Evolutionary conservation across 2,113 vertebrate genomes (phyloP).

Genomic region (Salminus brasiliensis): DNA sequence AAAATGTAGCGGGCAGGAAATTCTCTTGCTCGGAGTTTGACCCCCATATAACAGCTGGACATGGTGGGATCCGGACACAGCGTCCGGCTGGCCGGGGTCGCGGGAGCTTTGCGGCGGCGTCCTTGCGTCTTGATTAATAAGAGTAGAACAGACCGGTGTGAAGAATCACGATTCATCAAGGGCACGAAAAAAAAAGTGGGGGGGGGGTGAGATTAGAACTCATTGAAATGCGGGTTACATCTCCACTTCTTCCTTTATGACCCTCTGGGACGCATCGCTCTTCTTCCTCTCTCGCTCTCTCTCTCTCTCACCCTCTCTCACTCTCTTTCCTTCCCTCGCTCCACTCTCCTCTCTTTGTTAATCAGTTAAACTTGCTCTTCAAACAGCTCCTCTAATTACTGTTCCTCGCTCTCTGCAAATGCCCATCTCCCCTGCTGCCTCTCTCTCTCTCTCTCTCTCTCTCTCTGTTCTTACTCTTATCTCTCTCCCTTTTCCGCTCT

Average conservation of each 20-base stretch:
- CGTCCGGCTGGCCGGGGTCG: neutral
- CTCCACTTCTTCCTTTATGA: constrained; percentile 63
- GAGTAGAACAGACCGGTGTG: constrained; percentile 22
- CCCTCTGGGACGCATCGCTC: constrained; percentile 71
- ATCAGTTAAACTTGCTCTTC: constrained; percentile 86
- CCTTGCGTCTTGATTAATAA: constrained; percentile 44
- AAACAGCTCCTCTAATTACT: constrained; percentile 85
- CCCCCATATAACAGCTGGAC: constrained; percentile 34
- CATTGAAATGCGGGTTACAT: constrained; percentile 79
- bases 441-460: constrained; percentile 14
- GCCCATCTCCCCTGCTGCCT: constrained; percentile 66
- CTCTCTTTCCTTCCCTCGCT: constrained; percentile 59
- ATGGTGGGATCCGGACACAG: constrained; percentile 5
- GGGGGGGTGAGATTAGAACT: constrained; percentile 66
- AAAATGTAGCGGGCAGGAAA: constrained; percentile 36
- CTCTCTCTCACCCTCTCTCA: constrained; percentile 60
- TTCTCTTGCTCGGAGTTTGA: constrained; percentile 39
- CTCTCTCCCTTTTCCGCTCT: neutral
- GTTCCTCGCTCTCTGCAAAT: constrained; percentile 74
- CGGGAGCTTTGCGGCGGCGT: constrained; percentile 11
- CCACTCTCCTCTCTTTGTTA: constrained; percentile 73
- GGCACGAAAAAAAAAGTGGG: constrained; percentile 9
- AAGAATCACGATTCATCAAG: constrained; percentile 56
- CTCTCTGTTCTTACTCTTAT: neutral
- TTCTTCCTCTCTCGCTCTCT: constrained; percentile 51